These are phyloP conservation scores for Diloba caeruleocephala DNA, from an alignment of 2,888 invertebrate genomes.

Conservation along the genomic window DNA sequence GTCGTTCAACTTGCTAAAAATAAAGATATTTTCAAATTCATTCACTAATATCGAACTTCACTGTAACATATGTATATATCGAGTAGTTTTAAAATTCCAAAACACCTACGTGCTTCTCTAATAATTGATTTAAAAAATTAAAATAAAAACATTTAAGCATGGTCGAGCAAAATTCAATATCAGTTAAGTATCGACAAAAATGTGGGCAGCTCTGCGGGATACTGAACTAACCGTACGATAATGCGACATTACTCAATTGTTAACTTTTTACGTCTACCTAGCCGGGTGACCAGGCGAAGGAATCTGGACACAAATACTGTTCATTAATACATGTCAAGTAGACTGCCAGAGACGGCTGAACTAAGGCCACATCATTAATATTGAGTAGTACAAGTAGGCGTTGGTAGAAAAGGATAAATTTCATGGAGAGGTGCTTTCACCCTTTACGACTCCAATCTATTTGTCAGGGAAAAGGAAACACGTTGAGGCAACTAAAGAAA, in stretches of 20 bases:
- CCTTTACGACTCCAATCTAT: conserved; percentile 83
- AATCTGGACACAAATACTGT: conserved; percentile 79
- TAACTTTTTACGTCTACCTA: conserved; percentile 55
- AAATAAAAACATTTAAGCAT: background rate
- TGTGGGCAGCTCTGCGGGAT: conserved; percentile 48
- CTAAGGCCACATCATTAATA: conserved; percentile 88
- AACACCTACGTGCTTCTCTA: too few relatives aligned
- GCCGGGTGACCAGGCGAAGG: conserved; percentile 69
- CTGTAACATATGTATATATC: too few relatives aligned
- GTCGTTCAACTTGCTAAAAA: too few relatives aligned
- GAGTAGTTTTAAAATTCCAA: too few relatives aligned
- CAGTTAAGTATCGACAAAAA: conserved; percentile 38
- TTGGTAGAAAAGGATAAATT: conserved; percentile 79
- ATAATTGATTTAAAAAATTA: too few relatives aligned
- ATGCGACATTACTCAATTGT: conserved; percentile 57
- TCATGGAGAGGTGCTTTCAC: conserved; percentile 83
- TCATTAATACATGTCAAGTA: conserved; percentile 85
- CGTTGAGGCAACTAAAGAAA: conserved; percentile 66
- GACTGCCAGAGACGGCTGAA: conserved; percentile 77
- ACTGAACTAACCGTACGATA: conserved; percentile 39
- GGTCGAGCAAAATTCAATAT: conserved; percentile 15
- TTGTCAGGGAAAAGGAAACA: conserved; percentile 74
- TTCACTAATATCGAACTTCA: too few relatives aligned
- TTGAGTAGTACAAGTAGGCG: conserved; percentile 84
- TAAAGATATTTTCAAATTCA: too few relatives aligned